These are phyloP conservation scores for Galerucella calmariensis DNA, from an alignment of 2,888 invertebrate species.

Conservation along the genomic window DNA sequence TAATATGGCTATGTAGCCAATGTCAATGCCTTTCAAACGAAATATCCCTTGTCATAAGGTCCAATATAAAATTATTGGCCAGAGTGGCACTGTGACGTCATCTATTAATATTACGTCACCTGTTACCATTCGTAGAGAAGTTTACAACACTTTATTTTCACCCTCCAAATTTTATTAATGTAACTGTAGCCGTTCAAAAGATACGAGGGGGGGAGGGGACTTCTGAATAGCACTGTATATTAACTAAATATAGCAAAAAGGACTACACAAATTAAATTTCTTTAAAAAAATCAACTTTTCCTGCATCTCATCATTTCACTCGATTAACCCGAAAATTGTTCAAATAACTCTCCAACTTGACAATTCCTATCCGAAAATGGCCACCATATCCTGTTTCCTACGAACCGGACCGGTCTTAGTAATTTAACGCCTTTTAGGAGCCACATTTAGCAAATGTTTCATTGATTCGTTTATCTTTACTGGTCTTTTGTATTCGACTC, in stretches of 20 bases:
- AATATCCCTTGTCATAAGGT: no score
- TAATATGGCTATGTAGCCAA: no score
- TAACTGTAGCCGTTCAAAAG: no score
- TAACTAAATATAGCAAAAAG: neutral
- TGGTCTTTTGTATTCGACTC: slow-evolving; percentile 32
- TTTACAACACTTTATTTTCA: no score
- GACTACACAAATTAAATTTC: neutral
- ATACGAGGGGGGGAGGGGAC: no score
- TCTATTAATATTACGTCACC: no score
- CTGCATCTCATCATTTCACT: neutral
- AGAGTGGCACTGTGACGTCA: no score
- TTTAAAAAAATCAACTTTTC: no score
- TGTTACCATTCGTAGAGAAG: no score
- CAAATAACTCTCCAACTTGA: slow-evolving; percentile 13
- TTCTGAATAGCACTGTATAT: neutral
- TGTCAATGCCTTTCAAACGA: no score
- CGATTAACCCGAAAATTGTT: slow-evolving; percentile 22
- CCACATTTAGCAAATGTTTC: slow-evolving; percentile 59
- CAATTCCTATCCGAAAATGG: slow-evolving; percentile 30
- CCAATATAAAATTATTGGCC: no score
- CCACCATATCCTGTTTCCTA: slow-evolving; percentile 24
- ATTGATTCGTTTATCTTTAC: slow-evolving; percentile 58
- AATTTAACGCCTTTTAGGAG: slow-evolving; percentile 60
- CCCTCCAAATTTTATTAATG: no score
- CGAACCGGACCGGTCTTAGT: slow-evolving; percentile 28